Evolutionary conservation across 2,113 vertebrate genomes (phyloP), one percentile per base, ranked within the genome.

Genomic region (Oreochromis spilurus): DNA sequence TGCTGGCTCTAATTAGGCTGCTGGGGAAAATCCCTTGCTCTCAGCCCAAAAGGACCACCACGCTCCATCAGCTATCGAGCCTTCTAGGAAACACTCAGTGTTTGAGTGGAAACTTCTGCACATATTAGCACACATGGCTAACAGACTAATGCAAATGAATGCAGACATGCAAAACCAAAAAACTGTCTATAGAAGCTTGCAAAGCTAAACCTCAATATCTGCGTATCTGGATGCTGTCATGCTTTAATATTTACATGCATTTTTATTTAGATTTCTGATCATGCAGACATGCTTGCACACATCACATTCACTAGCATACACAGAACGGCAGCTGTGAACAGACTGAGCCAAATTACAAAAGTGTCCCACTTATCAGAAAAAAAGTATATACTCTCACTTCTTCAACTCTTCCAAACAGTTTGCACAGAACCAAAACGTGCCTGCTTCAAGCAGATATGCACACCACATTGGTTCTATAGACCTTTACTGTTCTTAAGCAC

Each of bases 11-110:
- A 93, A 95, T 94, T 92, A 93, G 36, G 70, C 52, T 91, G 89
- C 90, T 80, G 84, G 88, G 91, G 90, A 94, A 95, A 94, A 91
- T 90, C 89, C 93, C 92, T 86, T 11, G 6, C 88, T 86, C 85
- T 75, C 83, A 91, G 84, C 72, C 91, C 92, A 89, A 91, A 93
- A 88, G 84, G 90, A 90, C 84, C 89, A 87, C 84, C 89, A 53
- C 55, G 43, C 55, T 91, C 84, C 84, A 62, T 88, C 88, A 81
- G 79, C 70, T 9, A 81, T 79, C 36, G 55, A 62, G 79, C 81
- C 90, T 89, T 94, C 89, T 86, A 95, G 88, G 91, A 95, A 93
- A 90, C 78, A 34, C 50, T 88, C n/a, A 82, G 81, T 80, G 81
- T 90, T 89, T 88, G 82, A 79, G 84, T 82, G 82, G 89, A 92